These are phyloP conservation scores for Nylanderia fulva DNA, from an alignment of 1,140 invertebrate species.

Conservation along the genomic window DNA sequence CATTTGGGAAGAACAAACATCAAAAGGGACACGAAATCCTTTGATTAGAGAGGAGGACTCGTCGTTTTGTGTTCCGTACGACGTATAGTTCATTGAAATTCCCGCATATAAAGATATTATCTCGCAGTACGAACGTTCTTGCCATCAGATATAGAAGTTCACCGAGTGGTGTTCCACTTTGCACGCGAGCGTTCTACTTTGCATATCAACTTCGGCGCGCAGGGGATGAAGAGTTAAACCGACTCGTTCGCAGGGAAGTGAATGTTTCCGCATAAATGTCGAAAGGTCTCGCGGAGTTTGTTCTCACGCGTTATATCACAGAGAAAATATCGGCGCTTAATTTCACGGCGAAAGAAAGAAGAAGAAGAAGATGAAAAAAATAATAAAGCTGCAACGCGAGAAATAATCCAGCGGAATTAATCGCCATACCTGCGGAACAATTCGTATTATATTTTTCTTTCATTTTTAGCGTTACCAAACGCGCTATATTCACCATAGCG, in stretches of 20 bases:
- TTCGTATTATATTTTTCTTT: neutral
- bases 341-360: slow-evolving; percentile 7
- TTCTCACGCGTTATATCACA: slow-evolving; percentile 37
- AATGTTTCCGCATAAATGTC: slow-evolving; percentile 64
- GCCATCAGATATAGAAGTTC: slow-evolving; percentile 60
- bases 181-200: slow-evolving; percentile 63
- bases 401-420: slow-evolving; percentile 64
- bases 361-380: too few relatives aligned
- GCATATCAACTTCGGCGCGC: slow-evolving; percentile 55
- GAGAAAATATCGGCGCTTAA: slow-evolving; percentile 50
- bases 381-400: slow-evolving; percentile 2
- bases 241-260: slow-evolving; percentile 36
- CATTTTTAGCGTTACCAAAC: neutral
- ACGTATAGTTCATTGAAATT: slow-evolving; percentile 56
- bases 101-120: slow-evolving; percentile 60
- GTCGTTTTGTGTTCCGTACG: slow-evolving; percentile 7
- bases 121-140: slow-evolving; percentile 61
- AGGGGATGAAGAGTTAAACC: slow-evolving; percentile 57
- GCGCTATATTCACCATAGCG: neutral
- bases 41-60: slow-evolving; percentile 20
- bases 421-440: neutral
- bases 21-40: slow-evolving; percentile 30
- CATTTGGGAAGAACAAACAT: neutral
- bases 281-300: slow-evolving; percentile 65
- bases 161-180: slow-evolving; percentile 58